phyloP scores from a whole-genome alignment of 2,797 vertebrate genomes.

The Caiman crocodilus region DNA sequence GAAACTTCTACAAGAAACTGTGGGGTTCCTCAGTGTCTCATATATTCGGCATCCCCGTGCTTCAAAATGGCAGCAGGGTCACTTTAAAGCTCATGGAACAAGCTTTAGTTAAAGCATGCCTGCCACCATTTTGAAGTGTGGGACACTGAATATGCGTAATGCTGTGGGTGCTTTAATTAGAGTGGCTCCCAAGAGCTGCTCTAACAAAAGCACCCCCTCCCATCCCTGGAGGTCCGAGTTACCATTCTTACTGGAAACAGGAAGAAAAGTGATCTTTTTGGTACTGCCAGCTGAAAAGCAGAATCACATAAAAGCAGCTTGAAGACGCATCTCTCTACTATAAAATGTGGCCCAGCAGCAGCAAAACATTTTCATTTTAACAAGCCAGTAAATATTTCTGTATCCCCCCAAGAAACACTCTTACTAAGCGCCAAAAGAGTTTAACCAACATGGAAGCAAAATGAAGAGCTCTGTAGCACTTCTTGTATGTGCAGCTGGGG shows the following conservation, averaged over 20 bases:
- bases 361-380: not conserved
- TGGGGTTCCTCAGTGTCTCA: too few species aligned
- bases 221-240: not conserved
- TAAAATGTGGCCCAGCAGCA: not conserved
- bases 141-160: too few species aligned
- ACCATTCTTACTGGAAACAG: not conserved
- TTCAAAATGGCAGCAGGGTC: too few species aligned
- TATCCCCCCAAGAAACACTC: not conserved
- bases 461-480: not conserved
- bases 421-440: fast-evolving
- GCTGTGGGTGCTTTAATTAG: too few species aligned
- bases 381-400: not conserved
- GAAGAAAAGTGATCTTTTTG: not conserved
- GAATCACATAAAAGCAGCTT: not conserved
- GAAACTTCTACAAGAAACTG: too few species aligned
- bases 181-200: too few species aligned
- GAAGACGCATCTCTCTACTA: not conserved
- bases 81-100: too few species aligned
- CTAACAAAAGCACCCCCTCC: too few species aligned
- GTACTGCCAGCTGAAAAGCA: not conserved
- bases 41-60: too few species aligned
- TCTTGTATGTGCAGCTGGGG: too few species aligned
- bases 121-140: too few species aligned
- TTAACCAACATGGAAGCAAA: not conserved
- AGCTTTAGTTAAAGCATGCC: too few species aligned